Base-by-base conservation (phyloP, 2,797 vertebrate species). In the Silurus aristotelis region DNA sequence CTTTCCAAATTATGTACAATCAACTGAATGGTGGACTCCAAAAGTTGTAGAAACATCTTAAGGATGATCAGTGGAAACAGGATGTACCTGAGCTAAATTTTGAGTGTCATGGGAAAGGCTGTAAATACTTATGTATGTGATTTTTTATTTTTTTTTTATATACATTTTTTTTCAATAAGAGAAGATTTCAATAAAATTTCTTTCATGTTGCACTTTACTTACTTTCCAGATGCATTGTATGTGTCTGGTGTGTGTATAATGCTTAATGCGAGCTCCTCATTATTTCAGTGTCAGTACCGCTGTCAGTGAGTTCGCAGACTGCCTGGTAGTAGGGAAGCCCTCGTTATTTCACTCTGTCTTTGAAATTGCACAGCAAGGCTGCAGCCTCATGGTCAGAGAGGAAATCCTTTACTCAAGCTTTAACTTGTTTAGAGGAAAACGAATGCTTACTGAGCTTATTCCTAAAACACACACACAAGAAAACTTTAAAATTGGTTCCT, bases 311-410 rank as follows among this genome's bases (percentile, higher is more conserved):
- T 89, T 78, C 20, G 63, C 46, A 25, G 87, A 68, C 83, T 83
- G 6, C 15, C 80, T 68, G 1, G 82, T 89, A 83, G 88, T 88
- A 86, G 87, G 82, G 56, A 85, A 70, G 80, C 80, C 89, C 89
- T 89, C 3, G 68, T 86, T 86, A 82, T 82, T 82, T 86, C 46
- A 43, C 25, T 73, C 70, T 68, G 71, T 58, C 63, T 86, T 76
- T 66, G 46, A 60, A 85, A 79, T 80, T 31, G 77, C 79, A 80
- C 17, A 25, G 56, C 78, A 67, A 70, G 76, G 61, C 71, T 82
- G 71, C 61, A 67, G 61, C 71, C 79, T 70, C 19, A 13, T 55
- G 61, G 80, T 78, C 43, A 38, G 48, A 68, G 43, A 48, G 85
- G 73, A 82, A 86, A 78, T 71, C 85, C 71, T 61, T 75, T n/a